These are phyloP conservation scores for Nysson spinosus DNA, from an alignment of 2,888 invertebrate genomes.

Conservation along the genomic window DNA sequence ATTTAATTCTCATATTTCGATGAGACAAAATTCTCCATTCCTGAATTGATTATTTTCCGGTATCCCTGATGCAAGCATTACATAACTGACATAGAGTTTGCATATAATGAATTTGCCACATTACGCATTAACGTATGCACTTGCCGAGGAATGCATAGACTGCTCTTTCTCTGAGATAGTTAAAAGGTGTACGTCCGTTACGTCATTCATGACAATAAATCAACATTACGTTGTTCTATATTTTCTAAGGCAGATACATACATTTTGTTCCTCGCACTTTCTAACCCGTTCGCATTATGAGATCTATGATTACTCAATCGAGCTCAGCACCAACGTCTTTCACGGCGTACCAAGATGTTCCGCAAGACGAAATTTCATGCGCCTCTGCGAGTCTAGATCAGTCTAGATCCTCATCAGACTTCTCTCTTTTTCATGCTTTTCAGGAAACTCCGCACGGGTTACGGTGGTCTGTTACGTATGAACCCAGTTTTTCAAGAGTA, in stretches of 20 bases:
- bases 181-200: conserved; percentile 29
- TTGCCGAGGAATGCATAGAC: neutral
- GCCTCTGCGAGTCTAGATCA: neutral
- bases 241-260: conserved; percentile 37
- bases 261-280: conserved; percentile 46
- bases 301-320: conserved; percentile 38
- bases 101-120: conserved; percentile 11
- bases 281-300: conserved; percentile 44
- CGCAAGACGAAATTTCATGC: conserved; percentile 18
- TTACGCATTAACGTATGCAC: conserved; percentile 12
- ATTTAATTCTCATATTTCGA: too few relatives aligned
- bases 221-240: conserved; percentile 48
- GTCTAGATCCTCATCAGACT: neutral
- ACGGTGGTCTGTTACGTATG: conserved; percentile 90
- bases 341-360: conserved; percentile 8
- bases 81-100: too few relatives aligned
- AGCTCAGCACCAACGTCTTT: conserved; percentile 5
- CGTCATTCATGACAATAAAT: conserved; percentile 51
- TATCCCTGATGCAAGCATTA: too few relatives aligned
- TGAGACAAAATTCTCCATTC: too few relatives aligned
- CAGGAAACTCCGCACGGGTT: conserved; percentile 89
- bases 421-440: conserved; percentile 6
- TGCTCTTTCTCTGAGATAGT: neutral
- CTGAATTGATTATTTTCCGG: too few relatives aligned
- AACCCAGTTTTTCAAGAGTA: conserved; percentile 93